Percentiles rank a stretch among this genome's conserved stretches.
Conservation (phyloP, 2,113 vertebrate species). For the Charina bottae region DNA sequence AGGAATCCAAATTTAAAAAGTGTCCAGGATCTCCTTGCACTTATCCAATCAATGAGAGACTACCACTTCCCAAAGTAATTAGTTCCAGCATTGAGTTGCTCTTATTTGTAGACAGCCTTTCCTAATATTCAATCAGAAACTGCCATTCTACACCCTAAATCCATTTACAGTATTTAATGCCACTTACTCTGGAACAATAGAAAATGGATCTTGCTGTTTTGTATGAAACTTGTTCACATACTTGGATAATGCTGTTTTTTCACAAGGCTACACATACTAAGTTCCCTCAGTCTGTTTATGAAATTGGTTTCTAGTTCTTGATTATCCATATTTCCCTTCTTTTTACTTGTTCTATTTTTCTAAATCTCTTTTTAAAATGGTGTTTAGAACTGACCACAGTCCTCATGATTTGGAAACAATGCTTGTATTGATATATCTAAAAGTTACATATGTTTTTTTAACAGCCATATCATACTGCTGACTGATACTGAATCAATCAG, state of each 20-base stretch:
- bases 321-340: not conserved
- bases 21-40: not conserved
- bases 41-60: not conserved
- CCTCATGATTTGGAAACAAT: not conserved
- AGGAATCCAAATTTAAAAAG: not conserved
- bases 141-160: not conserved
- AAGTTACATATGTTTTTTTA: not conserved
- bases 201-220: not conserved
- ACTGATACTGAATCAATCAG: not conserved
- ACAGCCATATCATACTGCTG: not conserved
- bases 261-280: not conserved
- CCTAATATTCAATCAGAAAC: not conserved
- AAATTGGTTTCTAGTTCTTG: not conserved
- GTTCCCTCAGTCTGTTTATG: not conserved
- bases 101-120: not conserved
- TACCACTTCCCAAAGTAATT: not conserved
- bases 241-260: not conserved
- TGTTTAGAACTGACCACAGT: not conserved
- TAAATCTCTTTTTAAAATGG: not conserved
- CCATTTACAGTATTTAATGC: not conserved
- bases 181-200: not conserved
- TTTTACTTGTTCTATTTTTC: not conserved
- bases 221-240: not conserved
- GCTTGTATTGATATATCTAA: not conserved
- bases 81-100: not conserved